These are phyloP conservation scores for Fregetta grallaria DNA, from an alignment of 2,113 vertebrate genomes.

Conservation along the genomic window DNA sequence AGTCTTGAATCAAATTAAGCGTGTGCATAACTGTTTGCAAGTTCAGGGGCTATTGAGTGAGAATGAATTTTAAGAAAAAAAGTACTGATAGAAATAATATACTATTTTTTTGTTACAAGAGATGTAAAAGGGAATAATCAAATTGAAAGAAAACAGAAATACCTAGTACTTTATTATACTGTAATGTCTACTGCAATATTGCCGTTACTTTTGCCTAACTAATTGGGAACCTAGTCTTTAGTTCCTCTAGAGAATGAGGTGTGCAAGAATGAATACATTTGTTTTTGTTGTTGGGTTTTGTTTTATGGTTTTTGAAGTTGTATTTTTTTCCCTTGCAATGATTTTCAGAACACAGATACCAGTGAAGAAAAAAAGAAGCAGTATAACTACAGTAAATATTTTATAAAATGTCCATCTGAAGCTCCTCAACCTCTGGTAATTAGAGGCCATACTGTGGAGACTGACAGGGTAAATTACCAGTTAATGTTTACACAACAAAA, in stretches of 20 bases:
- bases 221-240: not conserved
- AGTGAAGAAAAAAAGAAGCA: constrained; percentile 19
- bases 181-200: not conserved
- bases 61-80: not conserved
- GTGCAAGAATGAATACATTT: not conserved
- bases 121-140: not conserved
- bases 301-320: not conserved
- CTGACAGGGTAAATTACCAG: constrained; percentile 79
- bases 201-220: not conserved
- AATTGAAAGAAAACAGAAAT: not conserved
- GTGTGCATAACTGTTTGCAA: not conserved
- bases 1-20: not conserved
- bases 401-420: constrained; percentile 69
- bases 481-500: constrained; percentile 86
- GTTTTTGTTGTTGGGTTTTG: not conserved
- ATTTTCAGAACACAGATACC: constrained; percentile 34
- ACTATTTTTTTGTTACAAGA: not conserved
- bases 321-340: not conserved
- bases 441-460: constrained; percentile 72
- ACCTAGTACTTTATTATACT: not conserved
- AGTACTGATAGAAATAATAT: not conserved
- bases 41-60: not conserved
- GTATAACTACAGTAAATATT: constrained; percentile 64
- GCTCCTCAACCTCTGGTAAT: constrained; percentile 62
- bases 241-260: not conserved